These are phyloP conservation scores for Eciton burchellii DNA, from an alignment of 1,140 invertebrate genomes.

Conservation along the genomic window DNA sequence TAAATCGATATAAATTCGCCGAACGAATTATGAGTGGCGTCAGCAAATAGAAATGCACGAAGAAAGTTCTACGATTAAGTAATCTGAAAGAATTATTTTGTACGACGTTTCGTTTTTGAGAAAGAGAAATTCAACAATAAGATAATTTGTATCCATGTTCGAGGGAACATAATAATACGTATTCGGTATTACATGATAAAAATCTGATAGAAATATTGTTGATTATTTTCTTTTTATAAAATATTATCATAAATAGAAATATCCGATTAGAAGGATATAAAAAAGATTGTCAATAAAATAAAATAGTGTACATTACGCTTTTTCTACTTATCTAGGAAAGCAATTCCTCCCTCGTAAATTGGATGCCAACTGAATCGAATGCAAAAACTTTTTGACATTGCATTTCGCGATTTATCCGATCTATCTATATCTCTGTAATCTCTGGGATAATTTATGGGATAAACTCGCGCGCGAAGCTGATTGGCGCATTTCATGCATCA, in stretches of 20 bases:
- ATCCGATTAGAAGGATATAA: slow-evolving; percentile 64
- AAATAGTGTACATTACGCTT: background rate
- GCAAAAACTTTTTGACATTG: background rate
- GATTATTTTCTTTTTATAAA: slow-evolving; percentile 60
- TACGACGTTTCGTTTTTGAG: background rate
- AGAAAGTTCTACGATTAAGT: background rate
- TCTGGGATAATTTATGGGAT: slow-evolving; percentile 55
- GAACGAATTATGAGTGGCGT: background rate
- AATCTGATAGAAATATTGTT: slow-evolving; percentile 76
- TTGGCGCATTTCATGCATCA: slow-evolving; percentile 51
- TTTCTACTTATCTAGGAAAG: too few species aligned
- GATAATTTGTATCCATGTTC: background rate
- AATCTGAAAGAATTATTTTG: background rate
- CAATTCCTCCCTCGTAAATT: too few species aligned
- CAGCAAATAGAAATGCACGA: background rate
- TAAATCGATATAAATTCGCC: background rate
- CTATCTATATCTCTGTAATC: slow-evolving; percentile 63
- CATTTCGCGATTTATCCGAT: background rate
- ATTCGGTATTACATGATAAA: slow-evolving; percentile 76
- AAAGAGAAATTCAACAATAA: background rate
- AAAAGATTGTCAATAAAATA: background rate
- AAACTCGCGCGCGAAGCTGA: slow-evolving; percentile 74
- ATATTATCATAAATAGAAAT: slow-evolving; percentile 29
- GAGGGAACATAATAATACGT: slow-evolving; percentile 64
- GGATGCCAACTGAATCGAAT: too few species aligned